Percentiles rank a stretch among this genome's conserved stretches.
These are phyloP conservation scores for Benitochromis conjunctus DNA, from an alignment of 2,113 vertebrate genomes.

Conservation along the genomic window DNA sequence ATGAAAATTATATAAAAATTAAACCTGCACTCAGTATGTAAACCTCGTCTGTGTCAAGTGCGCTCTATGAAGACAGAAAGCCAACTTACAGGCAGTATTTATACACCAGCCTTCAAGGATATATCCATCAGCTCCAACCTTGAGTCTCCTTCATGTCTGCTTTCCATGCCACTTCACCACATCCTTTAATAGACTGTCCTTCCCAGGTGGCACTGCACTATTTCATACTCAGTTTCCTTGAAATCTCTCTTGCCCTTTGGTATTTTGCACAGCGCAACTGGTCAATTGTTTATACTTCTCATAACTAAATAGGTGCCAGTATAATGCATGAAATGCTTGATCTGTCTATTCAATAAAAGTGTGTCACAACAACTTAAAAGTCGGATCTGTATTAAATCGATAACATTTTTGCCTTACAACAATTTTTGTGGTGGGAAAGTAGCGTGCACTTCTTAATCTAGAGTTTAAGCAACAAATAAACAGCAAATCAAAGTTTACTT, in stretches of 20 bases:
- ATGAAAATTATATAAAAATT: not conserved
- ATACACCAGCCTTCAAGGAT: slow-evolving; percentile 28
- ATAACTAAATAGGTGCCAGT: not conserved
- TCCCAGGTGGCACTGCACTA: slow-evolving; percentile 31
- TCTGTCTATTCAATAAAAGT: not conserved
- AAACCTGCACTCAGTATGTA: not conserved
- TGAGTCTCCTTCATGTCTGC: slow-evolving; percentile 11
- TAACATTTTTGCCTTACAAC: not conserved
- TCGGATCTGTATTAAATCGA: not conserved
- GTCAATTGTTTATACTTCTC: not conserved
- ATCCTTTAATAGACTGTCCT: slow-evolving; percentile 36
- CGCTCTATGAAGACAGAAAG: not conserved
- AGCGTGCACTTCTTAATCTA: not conserved
- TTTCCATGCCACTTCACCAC: slow-evolving; percentile 9
- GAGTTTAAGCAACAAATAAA: not conserved
- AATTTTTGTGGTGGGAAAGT: not conserved
- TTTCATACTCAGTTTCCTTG: slow-evolving; percentile 24
- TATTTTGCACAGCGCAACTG: not conserved
- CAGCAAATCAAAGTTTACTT: not conserved
- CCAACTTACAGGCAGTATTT: not conserved
- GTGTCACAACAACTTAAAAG: not conserved
- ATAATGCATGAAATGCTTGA: not conserved
- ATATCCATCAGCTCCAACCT: slow-evolving; percentile 36
- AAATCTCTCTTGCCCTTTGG: not conserved
- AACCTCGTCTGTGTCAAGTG: not conserved